phyloP scores from a whole-genome alignment of 1,140 invertebrate genomes.

The Drosophila suzukii region DNA sequence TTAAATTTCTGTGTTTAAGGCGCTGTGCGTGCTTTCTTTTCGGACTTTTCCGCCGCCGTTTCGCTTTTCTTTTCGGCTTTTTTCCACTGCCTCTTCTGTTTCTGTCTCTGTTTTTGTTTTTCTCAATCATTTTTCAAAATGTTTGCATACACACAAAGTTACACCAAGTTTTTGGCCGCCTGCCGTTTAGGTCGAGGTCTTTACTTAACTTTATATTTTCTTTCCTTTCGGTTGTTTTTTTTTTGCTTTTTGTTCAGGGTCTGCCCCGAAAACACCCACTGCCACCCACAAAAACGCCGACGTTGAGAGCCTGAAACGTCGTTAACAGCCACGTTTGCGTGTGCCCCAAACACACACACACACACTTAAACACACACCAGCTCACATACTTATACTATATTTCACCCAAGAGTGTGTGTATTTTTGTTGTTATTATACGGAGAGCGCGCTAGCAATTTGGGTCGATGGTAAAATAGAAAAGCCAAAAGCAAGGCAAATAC shows the following conservation, averaged over 20 bases:
- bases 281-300: slow-evolving; percentile 55
- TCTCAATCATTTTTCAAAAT: slow-evolving; percentile 63
- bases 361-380: slow-evolving; percentile 23
- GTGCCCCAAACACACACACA: slow-evolving; percentile 41
- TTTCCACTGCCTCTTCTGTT: slow-evolving; percentile 7
- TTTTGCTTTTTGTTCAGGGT: slow-evolving; percentile 49
- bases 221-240: slow-evolving; percentile 20
- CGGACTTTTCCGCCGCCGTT: slow-evolving; percentile 20
- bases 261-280: slow-evolving; percentile 26
- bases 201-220: slow-evolving; percentile 54
- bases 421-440: slow-evolving; percentile 67
- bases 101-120: slow-evolving; percentile 52
- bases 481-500: slow-evolving; percentile 74
- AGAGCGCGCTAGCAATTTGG: slow-evolving; percentile 75
- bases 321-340: slow-evolving; percentile 81
- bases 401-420: slow-evolving; percentile 41
- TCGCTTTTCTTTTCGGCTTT: slow-evolving; percentile 19
- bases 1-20: slow-evolving; percentile 70
- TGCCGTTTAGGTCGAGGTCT: slow-evolving; percentile 79
- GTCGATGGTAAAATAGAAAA: slow-evolving; percentile 83
- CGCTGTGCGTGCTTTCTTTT: slow-evolving; percentile 43
- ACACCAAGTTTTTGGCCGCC: slow-evolving; percentile 66
- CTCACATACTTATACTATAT: slow-evolving; percentile 33
- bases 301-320: slow-evolving; percentile 65
- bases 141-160: slow-evolving; percentile 22